A percentile compares a stretch with the other conserved stretches of the same genome.
phyloP scores from a whole-genome alignment of 1,140 invertebrate species.

The Reticulitermes speratus region DNA sequence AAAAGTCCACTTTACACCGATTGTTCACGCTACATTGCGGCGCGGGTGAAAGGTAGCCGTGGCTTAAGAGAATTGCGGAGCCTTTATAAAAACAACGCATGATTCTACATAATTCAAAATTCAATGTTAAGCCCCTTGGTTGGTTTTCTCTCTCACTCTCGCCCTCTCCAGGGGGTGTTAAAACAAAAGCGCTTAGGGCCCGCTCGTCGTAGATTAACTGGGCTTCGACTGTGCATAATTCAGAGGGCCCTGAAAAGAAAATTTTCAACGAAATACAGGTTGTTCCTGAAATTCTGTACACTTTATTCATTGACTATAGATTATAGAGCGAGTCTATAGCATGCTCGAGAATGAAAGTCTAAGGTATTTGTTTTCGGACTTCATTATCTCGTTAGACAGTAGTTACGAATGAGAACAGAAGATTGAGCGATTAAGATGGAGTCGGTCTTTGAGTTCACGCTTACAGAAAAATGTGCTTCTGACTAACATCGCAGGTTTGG shows the following conservation, averaged over 20 bases:
- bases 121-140: constrained; percentile 16
- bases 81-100: constrained; percentile 13
- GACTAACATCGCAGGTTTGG: no score
- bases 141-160: not conserved
- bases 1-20: constrained; percentile 16
- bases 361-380: no score
- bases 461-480: no score
- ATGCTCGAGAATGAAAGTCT: no score
- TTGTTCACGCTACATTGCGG: constrained; percentile 6
- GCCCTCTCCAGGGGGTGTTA: not conserved
- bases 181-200: constrained; percentile 24
- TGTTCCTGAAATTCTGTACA: not conserved
- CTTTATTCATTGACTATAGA: not conserved
- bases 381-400: no score
- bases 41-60: not conserved
- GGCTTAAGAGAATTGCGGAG: constrained; percentile 14
- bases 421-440: no score
- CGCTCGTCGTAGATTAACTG: constrained; percentile 25
- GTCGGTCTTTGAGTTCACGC: no score
- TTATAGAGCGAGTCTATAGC: no score
- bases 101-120: constrained; percentile 23
- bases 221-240: constrained; percentile 21
- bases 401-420: no score
- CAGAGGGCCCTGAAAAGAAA: constrained; percentile 16
- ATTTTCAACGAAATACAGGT: not conserved